Evolutionary conservation across 2,797 vertebrate genomes (phyloP), one percentile per base, ranked within the genome.

Genomic region (Galago senegalensis): DNA sequence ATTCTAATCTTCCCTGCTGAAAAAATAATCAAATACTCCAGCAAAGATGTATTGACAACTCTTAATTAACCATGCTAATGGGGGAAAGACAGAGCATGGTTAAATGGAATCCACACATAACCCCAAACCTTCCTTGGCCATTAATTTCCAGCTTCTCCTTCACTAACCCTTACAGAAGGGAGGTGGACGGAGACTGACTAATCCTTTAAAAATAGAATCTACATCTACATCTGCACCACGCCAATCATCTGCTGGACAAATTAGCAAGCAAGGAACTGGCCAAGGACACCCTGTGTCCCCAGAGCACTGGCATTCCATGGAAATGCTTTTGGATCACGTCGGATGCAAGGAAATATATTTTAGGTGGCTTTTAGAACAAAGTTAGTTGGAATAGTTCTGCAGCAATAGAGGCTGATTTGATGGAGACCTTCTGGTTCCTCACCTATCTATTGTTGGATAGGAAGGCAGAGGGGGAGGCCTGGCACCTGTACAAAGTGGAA

Each of bases 21-120:
- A 97, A 96, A 97, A 97, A 97, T 92, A 95, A 97, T 97, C 97
- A 97, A 97, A 97, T 96, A 94, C 88, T 96, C 89, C 31, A 49
- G 93, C 94, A 85, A 95, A 97, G 96, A 97, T 79, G 37, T 97
- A 97, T 97, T 89, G 97, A 97, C 97, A 97, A 97, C 94, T 94
- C 94, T 97, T 97, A 97, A 98, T 97, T 97, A 97, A 95, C 92
- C 97, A 97, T 94, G 95, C 95, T 97, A 98, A 98, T 93, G 61
- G 87, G 31, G 67, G 84, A n/a, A 79, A 85, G 81, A 88, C 31
- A 91, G 77, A 76, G 34, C 84, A 37, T 25, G 77, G 89, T 91
- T 75, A 95, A 96, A 97, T 80, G 87, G 94, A 94, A 95, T 77
- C 93, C 75, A 89, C 90, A 89, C 18, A 63, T 72, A 96, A 95